A percentile compares a stretch with the other conserved stretches of the same genome.
Conservation (phyloP, 2,888 invertebrate genomes). For the Notodonta ziczac region DNA sequence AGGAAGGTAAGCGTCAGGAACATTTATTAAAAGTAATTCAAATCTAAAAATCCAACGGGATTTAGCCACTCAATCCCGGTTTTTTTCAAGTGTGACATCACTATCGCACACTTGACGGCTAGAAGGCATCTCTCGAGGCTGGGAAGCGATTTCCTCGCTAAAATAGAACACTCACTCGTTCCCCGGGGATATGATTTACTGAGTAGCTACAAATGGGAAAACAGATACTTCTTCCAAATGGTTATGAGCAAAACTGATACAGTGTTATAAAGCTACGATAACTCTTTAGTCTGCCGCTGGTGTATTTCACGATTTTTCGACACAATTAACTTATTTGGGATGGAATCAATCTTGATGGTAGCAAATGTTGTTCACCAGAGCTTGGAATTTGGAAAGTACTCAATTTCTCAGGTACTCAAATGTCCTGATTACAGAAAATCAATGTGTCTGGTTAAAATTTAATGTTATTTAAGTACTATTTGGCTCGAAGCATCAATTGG, state of each 20-base stretch:
- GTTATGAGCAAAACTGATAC: constrained; percentile 11
- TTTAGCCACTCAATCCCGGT: neutral
- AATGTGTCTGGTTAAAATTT: no score
- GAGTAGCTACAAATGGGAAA: constrained; percentile 20
- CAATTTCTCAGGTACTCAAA: no score
- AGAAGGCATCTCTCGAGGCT: constrained; percentile 7
- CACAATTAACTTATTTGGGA: no score
- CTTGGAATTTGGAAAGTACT: no score
- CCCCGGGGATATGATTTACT: constrained; percentile 32
- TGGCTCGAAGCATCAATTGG: neutral
- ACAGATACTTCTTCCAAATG: constrained; percentile 13
- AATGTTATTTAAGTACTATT: no score
- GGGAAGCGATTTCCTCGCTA: constrained; percentile 21
- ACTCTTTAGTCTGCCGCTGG: no score
- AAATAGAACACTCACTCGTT: constrained; percentile 20
- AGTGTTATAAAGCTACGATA: neutral
- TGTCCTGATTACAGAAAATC: no score
- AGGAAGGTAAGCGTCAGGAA: no score
- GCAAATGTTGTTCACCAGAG: no score
- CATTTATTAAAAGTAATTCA: no score
- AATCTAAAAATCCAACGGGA: neutral
- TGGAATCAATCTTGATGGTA: no score
- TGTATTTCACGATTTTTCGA: no score
- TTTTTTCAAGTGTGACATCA: neutral
- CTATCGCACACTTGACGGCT: neutral